phyloP scores from a whole-genome alignment of 2,113 vertebrate species.

The Eira barbara region DNA sequence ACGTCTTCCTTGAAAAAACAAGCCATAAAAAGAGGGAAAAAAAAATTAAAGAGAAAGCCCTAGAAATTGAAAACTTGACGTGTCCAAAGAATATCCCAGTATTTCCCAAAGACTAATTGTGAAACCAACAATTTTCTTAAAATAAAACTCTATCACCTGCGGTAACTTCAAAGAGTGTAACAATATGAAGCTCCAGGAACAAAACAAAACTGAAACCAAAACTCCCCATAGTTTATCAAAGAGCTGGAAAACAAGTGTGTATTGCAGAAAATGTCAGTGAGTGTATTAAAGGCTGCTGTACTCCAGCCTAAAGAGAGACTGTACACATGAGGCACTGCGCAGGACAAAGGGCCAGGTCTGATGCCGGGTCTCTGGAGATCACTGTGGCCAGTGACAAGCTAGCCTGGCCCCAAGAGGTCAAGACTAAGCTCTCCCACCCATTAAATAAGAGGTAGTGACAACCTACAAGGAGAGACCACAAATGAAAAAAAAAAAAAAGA shows the following conservation, averaged over 20 bases:
- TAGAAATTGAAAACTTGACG: not conserved
- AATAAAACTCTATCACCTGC: not conserved
- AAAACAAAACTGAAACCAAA: not conserved
- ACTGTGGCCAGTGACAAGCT: not conserved
- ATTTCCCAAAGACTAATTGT: not conserved
- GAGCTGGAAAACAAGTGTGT: not conserved
- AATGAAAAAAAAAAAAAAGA: not conserved
- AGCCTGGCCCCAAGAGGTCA: not conserved
- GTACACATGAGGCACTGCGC: rapidly evolving
- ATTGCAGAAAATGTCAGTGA: too few species aligned
- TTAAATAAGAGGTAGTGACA: not conserved
- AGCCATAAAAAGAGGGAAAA: not conserved
- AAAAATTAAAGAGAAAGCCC: not conserved
- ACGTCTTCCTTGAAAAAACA: not conserved
- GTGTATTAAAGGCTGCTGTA: not conserved
- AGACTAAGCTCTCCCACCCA: not conserved
- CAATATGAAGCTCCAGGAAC: not conserved
- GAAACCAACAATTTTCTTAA: not conserved
- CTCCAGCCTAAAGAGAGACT: not conserved
- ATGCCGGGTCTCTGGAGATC: not conserved
- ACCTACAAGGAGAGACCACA: not conserved
- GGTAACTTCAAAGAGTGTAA: not conserved
- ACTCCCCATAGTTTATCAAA: not conserved
- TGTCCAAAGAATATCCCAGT: not conserved
- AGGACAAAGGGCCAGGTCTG: not conserved